Percentiles rank a stretch among this genome's conserved stretches.
phyloP scores from a whole-genome alignment of 2,888 invertebrate genomes.

The Cyrtodaria siliqua region DNA sequence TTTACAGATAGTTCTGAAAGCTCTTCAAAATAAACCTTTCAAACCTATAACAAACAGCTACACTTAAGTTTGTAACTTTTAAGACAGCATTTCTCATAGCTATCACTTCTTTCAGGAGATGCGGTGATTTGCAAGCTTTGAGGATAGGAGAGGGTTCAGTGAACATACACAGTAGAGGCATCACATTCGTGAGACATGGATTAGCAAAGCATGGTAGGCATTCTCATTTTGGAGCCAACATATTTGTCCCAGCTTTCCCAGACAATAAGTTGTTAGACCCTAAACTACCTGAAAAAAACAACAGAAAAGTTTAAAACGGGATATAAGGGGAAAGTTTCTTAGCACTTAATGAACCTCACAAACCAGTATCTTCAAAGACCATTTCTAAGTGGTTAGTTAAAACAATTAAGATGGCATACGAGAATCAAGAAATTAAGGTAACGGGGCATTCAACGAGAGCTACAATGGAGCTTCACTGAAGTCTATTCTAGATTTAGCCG shows the following conservation, averaged over 20 bases:
- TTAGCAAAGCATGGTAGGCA: constrained; percentile 15
- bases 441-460: constrained; percentile 23
- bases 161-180: constrained; percentile 7
- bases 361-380: constrained; percentile 23
- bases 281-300: constrained; percentile 13
- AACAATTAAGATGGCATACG: neutral
- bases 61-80: constrained; percentile 5
- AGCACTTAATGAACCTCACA: constrained; percentile 11
- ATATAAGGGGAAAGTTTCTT: constrained; percentile 1
- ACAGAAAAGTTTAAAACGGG: neutral
- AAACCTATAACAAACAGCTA: constrained; percentile 4
- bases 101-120: constrained; percentile 19
- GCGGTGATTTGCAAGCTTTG: constrained; percentile 21
- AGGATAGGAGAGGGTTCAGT: constrained; percentile 16
- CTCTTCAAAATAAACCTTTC: constrained; percentile 16
- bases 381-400: constrained; percentile 5
- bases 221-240: neutral
- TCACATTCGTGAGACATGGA: constrained; percentile 6
- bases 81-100: constrained; percentile 23
- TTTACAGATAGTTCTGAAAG: constrained; percentile 26
- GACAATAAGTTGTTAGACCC: constrained; percentile 8
- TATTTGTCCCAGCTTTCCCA: constrained; percentile 5
- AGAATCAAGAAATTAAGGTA: constrained; percentile 11
- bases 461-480: no score
- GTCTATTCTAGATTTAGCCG: no score